Conservation (phyloP, 1,140 invertebrate genomes). For the Neotoxoptera formosana region DNA sequence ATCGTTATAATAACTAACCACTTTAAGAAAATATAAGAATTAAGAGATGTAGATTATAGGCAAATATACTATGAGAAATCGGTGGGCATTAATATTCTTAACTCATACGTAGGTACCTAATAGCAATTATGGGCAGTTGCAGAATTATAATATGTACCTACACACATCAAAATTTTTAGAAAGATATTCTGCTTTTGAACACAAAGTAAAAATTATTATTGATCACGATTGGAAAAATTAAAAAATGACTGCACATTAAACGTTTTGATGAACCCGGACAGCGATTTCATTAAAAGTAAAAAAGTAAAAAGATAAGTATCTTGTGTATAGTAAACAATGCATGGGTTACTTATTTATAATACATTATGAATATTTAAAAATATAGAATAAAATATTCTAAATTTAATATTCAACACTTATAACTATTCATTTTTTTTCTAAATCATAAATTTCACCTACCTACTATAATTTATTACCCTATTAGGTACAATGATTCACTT, state of each 20-base stretch:
- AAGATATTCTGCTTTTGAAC: neutral
- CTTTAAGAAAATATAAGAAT: neutral
- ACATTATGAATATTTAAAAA: no score
- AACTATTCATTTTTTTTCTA: neutral
- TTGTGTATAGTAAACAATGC: no score
- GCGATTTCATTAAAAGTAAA: no score
- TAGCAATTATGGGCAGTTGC: neutral
- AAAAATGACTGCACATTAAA: no score
- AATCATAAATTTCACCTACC: neutral
- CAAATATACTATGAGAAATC: neutral
- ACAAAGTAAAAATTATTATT: neutral
- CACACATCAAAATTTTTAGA: neutral
- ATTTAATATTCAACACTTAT: neutral
- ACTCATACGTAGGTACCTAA: neutral
- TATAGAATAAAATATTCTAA: neutral
- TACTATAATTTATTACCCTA: neutral
- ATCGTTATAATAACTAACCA: neutral
- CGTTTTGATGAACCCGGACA: no score
- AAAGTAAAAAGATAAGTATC: no score
- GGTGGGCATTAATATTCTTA: neutral
- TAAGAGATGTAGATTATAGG: neutral
- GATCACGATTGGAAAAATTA: no score
- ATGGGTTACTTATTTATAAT: no score
- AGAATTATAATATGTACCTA: neutral
- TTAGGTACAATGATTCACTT: no score